phyloP scores from a whole-genome alignment of 2,797 vertebrate species.

The Propithecus perrieri region DNA sequence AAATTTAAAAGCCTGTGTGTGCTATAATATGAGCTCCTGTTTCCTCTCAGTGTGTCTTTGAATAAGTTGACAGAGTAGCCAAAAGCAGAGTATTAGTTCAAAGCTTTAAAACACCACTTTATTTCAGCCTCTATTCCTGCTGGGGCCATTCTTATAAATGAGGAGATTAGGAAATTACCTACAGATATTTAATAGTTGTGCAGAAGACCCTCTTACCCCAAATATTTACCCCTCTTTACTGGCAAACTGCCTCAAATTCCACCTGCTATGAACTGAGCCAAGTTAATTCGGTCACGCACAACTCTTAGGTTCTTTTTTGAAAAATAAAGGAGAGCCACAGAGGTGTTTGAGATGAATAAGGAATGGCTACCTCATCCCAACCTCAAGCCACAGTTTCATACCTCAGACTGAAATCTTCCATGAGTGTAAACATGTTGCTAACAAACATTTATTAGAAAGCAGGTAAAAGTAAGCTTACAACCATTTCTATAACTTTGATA shows the following conservation, averaged over 20 bases:
- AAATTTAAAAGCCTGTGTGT: neutral
- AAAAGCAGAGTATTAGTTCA: slow-evolving; percentile 27
- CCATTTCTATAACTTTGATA: neutral
- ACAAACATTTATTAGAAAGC: neutral
- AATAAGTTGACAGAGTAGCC: slow-evolving; percentile 8
- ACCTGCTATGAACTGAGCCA: slow-evolving; percentile 7
- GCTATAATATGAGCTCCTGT: neutral
- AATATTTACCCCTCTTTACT: slow-evolving; percentile 37
- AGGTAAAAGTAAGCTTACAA: neutral
- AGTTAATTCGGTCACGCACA: neutral
- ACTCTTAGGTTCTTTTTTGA: neutral
- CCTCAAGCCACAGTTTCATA: neutral
- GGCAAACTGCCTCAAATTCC: neutral
- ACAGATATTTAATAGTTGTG: neutral
- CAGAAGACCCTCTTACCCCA: neutral
- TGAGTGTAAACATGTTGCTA: neutral
- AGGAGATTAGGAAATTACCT: neutral
- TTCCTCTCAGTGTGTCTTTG: slow-evolving; percentile 41
- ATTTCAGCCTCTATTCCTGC: neutral
- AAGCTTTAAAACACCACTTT: neutral
- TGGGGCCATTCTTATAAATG: neutral
- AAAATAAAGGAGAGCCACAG: neutral
- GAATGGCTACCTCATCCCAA: neutral
- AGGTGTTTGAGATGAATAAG: neutral
- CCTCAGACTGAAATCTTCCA: neutral